These are phyloP conservation scores for Hipparchia semele DNA, from an alignment of 2,888 invertebrate genomes.

Conservation along the genomic window DNA sequence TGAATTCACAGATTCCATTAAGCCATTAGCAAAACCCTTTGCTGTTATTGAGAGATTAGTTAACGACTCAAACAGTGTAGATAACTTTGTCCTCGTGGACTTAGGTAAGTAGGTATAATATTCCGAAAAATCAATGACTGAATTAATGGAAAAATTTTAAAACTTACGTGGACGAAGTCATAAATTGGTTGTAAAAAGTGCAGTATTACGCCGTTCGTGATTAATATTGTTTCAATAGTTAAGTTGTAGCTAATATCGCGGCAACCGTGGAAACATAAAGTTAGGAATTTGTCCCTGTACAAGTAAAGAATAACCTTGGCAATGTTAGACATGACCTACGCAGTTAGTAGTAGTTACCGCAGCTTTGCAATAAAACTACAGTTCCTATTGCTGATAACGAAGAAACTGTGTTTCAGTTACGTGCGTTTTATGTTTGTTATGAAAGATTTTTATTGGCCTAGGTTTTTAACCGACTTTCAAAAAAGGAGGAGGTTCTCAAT, in stretches of 20 bases:
- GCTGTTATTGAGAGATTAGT: no score
- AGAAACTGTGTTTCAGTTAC: constrained; percentile 5
- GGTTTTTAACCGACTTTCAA: background rate
- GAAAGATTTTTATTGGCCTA: background rate
- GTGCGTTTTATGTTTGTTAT: constrained; percentile 9
- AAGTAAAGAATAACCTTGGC: background rate
- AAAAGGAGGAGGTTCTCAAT: no score
- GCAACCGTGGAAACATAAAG: background rate
- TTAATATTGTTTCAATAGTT: background rate
- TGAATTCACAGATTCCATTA: no score
- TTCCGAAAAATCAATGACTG: no score
- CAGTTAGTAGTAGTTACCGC: background rate
- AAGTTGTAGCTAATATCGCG: no score
- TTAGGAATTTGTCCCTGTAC: background rate
- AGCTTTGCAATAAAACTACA: no score
- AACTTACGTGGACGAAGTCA: background rate
- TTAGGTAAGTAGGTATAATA: no score
- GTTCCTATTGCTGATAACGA: background rate
- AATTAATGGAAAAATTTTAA: no score
- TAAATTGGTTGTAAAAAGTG: background rate
- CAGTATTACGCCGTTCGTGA: background rate
- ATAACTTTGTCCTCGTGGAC: no score
- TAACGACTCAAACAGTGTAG: no score
- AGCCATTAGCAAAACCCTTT: no score
- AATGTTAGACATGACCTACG: constrained; percentile 3